Evolutionary conservation across 2,888 invertebrate genomes (phyloP).

Genomic region (Hecatera dysodea): DNA sequence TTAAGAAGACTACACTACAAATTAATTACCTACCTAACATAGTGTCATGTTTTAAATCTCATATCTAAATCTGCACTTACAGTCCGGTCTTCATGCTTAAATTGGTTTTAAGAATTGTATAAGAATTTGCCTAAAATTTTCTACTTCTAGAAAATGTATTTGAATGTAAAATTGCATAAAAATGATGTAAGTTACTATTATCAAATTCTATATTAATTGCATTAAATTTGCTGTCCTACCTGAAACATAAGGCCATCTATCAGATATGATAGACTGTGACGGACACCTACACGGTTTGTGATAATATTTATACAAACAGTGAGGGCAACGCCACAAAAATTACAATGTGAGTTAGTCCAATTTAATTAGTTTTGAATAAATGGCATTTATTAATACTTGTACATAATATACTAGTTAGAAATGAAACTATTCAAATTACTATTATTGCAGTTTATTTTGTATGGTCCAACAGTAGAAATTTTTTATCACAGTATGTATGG

Average conservation of each 20-base stretch:
- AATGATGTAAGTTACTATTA: not conserved
- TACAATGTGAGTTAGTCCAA: constrained; percentile 32
- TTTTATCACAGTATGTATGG: constrained; percentile 50
- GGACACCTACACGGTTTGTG: not conserved
- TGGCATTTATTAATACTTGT: constrained; percentile 75
- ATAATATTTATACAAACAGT: not conserved
- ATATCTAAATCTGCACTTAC: not conserved
- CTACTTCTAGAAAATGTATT: not conserved
- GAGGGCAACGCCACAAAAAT: not conserved
- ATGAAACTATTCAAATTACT: constrained; percentile 53
- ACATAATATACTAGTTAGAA: constrained; percentile 68
- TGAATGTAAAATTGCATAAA: not conserved
- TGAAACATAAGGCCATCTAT: not conserved
- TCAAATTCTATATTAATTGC: not conserved
- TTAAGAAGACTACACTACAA: not conserved
- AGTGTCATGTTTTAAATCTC: not conserved
- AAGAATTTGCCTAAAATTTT: not conserved
- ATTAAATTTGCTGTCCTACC: constrained; percentile 1
- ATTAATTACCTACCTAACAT: not conserved
- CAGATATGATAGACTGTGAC: too few relatives aligned
- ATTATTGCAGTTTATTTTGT: constrained; percentile 58
- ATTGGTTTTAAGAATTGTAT: not conserved
- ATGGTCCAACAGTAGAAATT: constrained; percentile 58
- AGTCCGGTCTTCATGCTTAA: not conserved
- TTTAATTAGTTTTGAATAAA: constrained; percentile 60